Base-by-base conservation (phyloP, 1,140 invertebrate genomes). In the Drosophila miranda region DNA sequence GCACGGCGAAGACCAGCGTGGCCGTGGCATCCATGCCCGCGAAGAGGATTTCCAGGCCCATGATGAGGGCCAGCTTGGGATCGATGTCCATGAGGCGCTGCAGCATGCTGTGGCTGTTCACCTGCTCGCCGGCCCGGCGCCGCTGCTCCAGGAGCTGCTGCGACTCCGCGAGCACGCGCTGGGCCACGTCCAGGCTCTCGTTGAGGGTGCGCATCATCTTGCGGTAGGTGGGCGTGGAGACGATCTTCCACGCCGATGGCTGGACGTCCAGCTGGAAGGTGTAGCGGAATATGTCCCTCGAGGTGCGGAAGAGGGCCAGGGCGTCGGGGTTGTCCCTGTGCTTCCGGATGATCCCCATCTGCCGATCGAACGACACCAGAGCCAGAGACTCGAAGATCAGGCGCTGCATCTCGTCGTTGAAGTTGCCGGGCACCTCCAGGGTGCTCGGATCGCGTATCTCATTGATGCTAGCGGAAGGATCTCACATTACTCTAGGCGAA, bases 371-470 rank as follows among this genome's bases (percentile, higher is more conserved):
- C 2, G 95, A 95, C 1, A 96, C 93, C 6, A 93, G 87, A 0
- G 92, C 93, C 4, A 96, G 94, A 0, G 94, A 94, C 82, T 96
- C 95, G 14, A 96, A 78, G 2, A 94, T 91, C 93, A 95, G 94
- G 78, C 94, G 93, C 77, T 94, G 94, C 55, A 95, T 91, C 76
- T 95, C 93, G 52, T 93, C 92, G 38, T 93, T 91, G 75, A 95
- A 94, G 61, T 93, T 90, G 0, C 76, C 83, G 0, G 93, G 92
- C 30, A 95, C 89, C 86, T 94, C 93, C 58, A 92, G n/a, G 0
- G 72, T 93, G 42, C 92, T 86, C 19, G 92, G 70, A 75, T 93
- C 90, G 19, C 93, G 90, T 16, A 93, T 90, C 41, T 89, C 81
- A 71, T 83, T 87, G 8, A 87, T 88, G 6, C 79, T 84, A 6